Conservation (phyloP, 2,797 vertebrate genomes). For the Microhierax caerulescens region DNA sequence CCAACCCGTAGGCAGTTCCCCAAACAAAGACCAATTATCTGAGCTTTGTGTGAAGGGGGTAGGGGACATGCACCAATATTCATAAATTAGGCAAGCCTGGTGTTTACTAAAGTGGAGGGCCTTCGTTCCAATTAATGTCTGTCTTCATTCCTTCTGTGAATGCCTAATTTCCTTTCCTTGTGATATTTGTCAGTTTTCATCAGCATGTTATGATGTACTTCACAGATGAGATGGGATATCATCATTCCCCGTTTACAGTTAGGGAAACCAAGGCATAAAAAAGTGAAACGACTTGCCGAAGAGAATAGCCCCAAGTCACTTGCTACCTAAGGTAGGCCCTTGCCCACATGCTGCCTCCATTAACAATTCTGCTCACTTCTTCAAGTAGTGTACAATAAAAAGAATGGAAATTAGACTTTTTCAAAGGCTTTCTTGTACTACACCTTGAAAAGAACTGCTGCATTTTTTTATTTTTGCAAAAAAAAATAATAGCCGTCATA, state of each 20-base stretch:
- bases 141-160: constrained; percentile 63
- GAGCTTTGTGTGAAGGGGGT: constrained; percentile 62
- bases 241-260: background rate
- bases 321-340: constrained; percentile 35
- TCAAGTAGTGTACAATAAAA: constrained; percentile 62
- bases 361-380: constrained; percentile 61
- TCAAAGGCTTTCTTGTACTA: constrained; percentile 54
- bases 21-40: constrained; percentile 65
- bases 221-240: background rate
- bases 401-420: constrained; percentile 70
- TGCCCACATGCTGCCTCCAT: constrained; percentile 50
- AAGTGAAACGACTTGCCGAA: background rate
- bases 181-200: background rate
- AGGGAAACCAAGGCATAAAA: constrained; percentile 18
- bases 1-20: constrained; percentile 61
- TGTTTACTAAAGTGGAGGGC: constrained; percentile 49
- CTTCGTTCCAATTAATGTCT: constrained; percentile 58
- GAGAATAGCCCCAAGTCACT: constrained; percentile 49
- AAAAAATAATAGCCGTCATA: constrained; percentile 53
- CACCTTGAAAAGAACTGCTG: constrained; percentile 68
- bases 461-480: constrained; percentile 36
- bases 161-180: constrained; percentile 62
- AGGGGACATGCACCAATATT: constrained; percentile 66
- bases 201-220: background rate
- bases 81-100: constrained; percentile 62